Conservation (phyloP, 2,113 vertebrate genomes). For the Tringa solitaria region DNA sequence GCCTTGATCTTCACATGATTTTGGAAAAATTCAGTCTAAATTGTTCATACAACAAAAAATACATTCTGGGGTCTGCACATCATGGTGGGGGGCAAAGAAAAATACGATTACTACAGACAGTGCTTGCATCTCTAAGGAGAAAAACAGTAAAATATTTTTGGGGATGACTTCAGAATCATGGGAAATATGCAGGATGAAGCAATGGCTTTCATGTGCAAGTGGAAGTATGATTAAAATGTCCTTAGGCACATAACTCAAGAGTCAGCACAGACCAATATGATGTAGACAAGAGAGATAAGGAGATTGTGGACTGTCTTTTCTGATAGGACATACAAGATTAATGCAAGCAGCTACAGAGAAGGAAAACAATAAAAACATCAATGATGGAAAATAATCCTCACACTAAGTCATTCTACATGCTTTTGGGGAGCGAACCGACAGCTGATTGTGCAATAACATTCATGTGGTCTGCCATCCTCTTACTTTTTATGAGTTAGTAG, state of each 20-base stretch:
- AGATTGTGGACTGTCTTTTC: not conserved
- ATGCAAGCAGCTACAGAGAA: not conserved
- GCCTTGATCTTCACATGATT: not conserved
- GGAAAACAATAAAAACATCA: constrained; percentile 4
- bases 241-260: not conserved
- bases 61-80: not conserved
- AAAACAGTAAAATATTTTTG: not conserved
- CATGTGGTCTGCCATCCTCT: not conserved
- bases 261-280: not conserved
- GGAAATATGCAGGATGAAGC: constrained; percentile 10
- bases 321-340: not conserved
- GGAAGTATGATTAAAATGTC: constrained; percentile 20
- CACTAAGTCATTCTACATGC: not conserved
- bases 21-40: not conserved
- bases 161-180: constrained; percentile 6
- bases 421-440: not conserved
- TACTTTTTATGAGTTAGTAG: not conserved
- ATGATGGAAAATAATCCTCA: not conserved
- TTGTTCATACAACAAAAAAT: not conserved
- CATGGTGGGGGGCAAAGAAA: not conserved
- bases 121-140: not conserved
- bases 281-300: not conserved
- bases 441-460: not conserved
- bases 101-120: not conserved
- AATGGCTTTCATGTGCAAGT: not conserved